phyloP scores from a whole-genome alignment of 2,888 invertebrate species.

The Athalia rosae region DNA sequence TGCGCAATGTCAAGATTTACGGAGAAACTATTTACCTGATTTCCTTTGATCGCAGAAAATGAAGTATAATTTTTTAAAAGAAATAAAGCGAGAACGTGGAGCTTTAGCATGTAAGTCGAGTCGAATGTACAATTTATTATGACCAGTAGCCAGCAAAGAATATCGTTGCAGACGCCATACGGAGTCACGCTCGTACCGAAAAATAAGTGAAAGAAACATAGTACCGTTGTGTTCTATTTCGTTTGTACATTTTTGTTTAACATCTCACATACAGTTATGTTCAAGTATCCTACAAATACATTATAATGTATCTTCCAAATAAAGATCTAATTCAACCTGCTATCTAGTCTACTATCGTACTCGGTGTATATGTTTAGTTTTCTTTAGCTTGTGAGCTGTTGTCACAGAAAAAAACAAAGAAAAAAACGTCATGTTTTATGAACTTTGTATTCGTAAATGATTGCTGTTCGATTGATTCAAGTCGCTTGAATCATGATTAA shows the following conservation, averaged over 20 bases:
- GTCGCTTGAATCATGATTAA: conserved; percentile 2
- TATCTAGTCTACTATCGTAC: conserved; percentile 53
- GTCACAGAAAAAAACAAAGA: conserved; percentile 50
- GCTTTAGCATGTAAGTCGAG: conserved; percentile 60
- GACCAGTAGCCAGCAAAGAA: conserved; percentile 26
- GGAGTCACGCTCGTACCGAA: conserved; percentile 52
- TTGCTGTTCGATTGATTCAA: conserved; percentile 5
- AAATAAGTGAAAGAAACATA: conserved; percentile 56
- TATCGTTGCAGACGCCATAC: conserved; percentile 8
- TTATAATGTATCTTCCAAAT: conserved; percentile 69
- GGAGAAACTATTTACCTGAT: conserved; percentile 54
- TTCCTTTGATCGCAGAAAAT: conserved; percentile 54
- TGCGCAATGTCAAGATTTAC: conserved; percentile 52
- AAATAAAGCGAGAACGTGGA: conserved; percentile 52
- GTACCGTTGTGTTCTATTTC: conserved; percentile 65
- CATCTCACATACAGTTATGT: conserved; percentile 61
- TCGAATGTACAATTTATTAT: conserved; percentile 59
- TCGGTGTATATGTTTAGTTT: conserved; percentile 47
- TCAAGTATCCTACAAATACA: conserved; percentile 61
- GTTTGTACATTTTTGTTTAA: conserved; percentile 69
- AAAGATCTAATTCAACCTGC: conserved; percentile 64
- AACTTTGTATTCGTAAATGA: background rate
- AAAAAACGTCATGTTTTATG: conserved; percentile 42
- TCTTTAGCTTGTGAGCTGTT: conserved; percentile 57
- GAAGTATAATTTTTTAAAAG: conserved; percentile 48